These are phyloP conservation scores for Aricia agestis DNA, from an alignment of 1,140 invertebrate species.

Conservation along the genomic window DNA sequence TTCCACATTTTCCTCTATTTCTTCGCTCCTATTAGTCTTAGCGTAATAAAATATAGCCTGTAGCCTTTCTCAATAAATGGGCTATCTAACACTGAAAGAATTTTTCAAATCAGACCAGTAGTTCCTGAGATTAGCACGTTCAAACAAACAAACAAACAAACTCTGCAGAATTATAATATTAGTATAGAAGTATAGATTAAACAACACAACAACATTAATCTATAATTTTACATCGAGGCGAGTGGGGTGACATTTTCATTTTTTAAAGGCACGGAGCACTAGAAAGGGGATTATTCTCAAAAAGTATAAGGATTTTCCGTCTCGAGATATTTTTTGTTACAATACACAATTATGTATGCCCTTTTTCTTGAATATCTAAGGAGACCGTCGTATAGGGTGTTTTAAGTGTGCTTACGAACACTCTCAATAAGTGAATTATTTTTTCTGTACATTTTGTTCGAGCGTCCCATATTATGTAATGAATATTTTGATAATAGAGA, in stretches of 20 bases:
- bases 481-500: neutral
- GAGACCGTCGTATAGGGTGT: neutral
- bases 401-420: neutral
- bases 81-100: too few relatives aligned
- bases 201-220: neutral
- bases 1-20: too few relatives aligned
- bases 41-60: too few relatives aligned
- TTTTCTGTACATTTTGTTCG: neutral
- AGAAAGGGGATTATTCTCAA: slow-evolving; percentile 10
- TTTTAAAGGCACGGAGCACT: slow-evolving; percentile 7
- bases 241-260: neutral
- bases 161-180: too few relatives aligned
- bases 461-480: neutral
- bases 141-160: too few relatives aligned
- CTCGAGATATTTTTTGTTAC: neutral
- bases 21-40: too few relatives aligned
- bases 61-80: too few relatives aligned
- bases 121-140: too few relatives aligned
- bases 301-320: slow-evolving; percentile 2
- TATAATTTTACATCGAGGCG: neutral
- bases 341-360: slow-evolving; percentile 12
- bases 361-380: slow-evolving; percentile 8
- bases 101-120: too few relatives aligned
- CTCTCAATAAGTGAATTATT: neutral
- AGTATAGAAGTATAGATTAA: too few relatives aligned